These are phyloP conservation scores for Trogon melanurus DNA, from an alignment of 2,113 vertebrate genomes.

Conservation along the genomic window DNA sequence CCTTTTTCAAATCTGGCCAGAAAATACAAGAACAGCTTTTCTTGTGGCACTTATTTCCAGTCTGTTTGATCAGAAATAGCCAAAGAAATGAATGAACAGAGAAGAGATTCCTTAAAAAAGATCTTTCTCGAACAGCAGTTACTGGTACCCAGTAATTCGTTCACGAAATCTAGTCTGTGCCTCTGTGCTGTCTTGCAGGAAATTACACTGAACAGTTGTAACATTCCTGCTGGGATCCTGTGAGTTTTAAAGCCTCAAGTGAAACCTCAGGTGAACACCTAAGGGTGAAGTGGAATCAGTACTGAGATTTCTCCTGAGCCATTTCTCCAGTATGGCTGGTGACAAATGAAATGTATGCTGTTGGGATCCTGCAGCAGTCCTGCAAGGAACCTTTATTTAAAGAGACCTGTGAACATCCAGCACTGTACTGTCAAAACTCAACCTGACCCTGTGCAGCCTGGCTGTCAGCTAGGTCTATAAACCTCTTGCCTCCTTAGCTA, in stretches of 20 bases:
- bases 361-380: neutral
- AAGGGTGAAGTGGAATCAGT: neutral
- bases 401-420: neutral
- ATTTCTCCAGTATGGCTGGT: neutral
- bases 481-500: neutral
- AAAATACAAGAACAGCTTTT: neutral
- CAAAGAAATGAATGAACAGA: neutral
- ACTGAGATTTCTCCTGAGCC: neutral
- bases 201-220: neutral
- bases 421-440: neutral
- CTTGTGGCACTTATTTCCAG: neutral
- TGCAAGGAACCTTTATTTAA: neutral
- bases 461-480: neutral
- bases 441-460: neutral
- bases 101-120: neutral
- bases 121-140: neutral
- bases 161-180: neutral
- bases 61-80: neutral
- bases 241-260: neutral
- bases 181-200: neutral
- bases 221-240: neutral
- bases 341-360: neutral
- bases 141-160: neutral
- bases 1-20: neutral
- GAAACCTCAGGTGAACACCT: neutral